These are phyloP conservation scores for Hydriomena furcata DNA, from an alignment of 2,888 invertebrate genomes.

Conservation along the genomic window DNA sequence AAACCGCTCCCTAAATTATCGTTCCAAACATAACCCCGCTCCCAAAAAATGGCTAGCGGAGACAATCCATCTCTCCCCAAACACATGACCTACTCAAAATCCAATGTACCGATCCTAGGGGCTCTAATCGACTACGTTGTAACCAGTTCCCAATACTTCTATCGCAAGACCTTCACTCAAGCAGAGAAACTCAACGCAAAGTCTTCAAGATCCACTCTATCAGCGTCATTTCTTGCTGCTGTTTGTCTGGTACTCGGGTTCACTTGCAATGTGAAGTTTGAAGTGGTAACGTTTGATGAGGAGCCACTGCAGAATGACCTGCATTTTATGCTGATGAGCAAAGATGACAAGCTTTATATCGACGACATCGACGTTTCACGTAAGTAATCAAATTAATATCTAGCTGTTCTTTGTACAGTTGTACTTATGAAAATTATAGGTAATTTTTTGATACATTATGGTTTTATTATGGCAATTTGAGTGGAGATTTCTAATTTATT, in stretches of 20 bases:
- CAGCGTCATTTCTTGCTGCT: slow-evolving; percentile 57
- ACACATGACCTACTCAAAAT: slow-evolving; percentile 63
- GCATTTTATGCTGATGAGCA: slow-evolving; percentile 69
- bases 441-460: no score
- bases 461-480: no score
- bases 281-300: slow-evolving; percentile 64
- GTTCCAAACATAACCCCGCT: no score
- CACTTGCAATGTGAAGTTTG: slow-evolving; percentile 67
- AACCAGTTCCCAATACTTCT: slow-evolving; percentile 59
- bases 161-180: slow-evolving; percentile 51
- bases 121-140: slow-evolving; percentile 67
- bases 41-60: slow-evolving; percentile 50
- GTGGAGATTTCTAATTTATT: no score
- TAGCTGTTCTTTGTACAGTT: no score
- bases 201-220: slow-evolving; percentile 49
- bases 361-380: slow-evolving; percentile 71
- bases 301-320: slow-evolving; percentile 62
- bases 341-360: slow-evolving; percentile 66
- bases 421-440: no score
- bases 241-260: slow-evolving; percentile 64
- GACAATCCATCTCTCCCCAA: slow-evolving; percentile 43
- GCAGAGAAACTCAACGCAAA: slow-evolving; percentile 58
- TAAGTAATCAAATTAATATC: slow-evolving; percentile 57
- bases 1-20: no score
- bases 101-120: slow-evolving; percentile 61